Percentiles rank a stretch among this genome's conserved stretches.
Evolutionary conservation across 2,113 vertebrate genomes (phyloP).

Genomic region (Sisor rabdophorus): DNA sequence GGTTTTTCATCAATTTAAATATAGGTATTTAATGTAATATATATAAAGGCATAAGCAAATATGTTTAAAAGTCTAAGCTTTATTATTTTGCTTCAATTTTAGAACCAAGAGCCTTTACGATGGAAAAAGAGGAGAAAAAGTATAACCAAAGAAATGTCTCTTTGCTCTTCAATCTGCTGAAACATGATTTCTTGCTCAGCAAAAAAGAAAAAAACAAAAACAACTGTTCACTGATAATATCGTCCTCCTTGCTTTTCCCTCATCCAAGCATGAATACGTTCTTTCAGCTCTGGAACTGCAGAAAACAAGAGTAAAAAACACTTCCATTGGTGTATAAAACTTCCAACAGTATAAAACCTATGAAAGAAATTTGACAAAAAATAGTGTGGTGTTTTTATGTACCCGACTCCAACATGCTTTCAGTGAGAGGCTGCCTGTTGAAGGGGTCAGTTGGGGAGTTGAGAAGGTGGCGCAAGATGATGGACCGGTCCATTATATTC

Average conservation of each 20-base stretch:
- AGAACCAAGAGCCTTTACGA: slow-evolving; percentile 60
- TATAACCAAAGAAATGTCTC: slow-evolving; percentile 46
- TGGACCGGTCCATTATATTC: slow-evolving; percentile 93
- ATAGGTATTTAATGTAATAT: slow-evolving; percentile 66
- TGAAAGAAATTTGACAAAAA: background rate
- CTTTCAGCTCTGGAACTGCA: slow-evolving; percentile 92
- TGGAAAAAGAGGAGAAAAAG: slow-evolving; percentile 54
- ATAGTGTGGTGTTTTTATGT: slow-evolving; percentile 43
- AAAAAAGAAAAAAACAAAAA: slow-evolving; percentile 57
- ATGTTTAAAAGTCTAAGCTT: slow-evolving; percentile 72
- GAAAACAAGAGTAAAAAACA: background rate
- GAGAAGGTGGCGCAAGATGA: slow-evolving; percentile 92
- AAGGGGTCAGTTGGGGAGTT: slow-evolving; percentile 98
- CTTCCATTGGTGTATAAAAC: background rate
- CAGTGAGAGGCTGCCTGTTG: slow-evolving; percentile 92
- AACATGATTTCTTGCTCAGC: slow-evolving; percentile 58
- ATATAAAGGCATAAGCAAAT: slow-evolving; percentile 68
- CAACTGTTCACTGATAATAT: slow-evolving; percentile 59
- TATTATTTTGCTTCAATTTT: slow-evolving; percentile 74
- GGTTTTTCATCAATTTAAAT: slow-evolving; percentile 61
- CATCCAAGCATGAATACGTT: slow-evolving; percentile 96
- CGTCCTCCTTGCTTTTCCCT: slow-evolving; percentile 87
- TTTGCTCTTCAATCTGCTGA: slow-evolving; percentile 28
- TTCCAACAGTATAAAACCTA: too few relatives aligned
- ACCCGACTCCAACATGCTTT: slow-evolving; percentile 98